Percentiles rank a stretch among this genome's conserved stretches.
phyloP scores from a whole-genome alignment of 2,888 invertebrate species.

The Tineola bisselliella region DNA sequence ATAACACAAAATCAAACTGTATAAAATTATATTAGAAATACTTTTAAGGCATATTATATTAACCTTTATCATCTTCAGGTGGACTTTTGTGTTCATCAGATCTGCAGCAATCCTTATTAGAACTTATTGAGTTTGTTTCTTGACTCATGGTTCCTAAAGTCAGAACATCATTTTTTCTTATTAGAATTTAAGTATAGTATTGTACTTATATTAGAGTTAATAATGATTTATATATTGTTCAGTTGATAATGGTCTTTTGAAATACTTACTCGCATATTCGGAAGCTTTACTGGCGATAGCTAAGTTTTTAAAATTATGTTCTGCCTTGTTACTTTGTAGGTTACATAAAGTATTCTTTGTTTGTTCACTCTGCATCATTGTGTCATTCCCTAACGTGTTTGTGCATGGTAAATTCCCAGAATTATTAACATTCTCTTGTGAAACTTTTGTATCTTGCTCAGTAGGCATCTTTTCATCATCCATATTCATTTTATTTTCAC shows the following conservation, averaged over 20 bases:
- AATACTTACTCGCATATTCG: slow-evolving; percentile 19
- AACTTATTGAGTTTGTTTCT: background rate
- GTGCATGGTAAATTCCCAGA: background rate
- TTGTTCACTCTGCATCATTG: background rate
- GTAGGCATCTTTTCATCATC: background rate
- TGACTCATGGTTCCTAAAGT: background rate
- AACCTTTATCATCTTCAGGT: too few species aligned
- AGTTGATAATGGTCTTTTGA: background rate
- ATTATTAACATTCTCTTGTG: background rate
- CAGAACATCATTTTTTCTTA: background rate
- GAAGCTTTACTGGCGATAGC: slow-evolving; percentile 30
- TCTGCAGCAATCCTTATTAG: too few species aligned
- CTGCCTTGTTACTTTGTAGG: slow-evolving; percentile 20
- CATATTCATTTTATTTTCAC: background rate
- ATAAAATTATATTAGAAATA: too few species aligned
- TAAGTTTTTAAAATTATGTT: slow-evolving; percentile 41
- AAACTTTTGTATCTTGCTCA: background rate
- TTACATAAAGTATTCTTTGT: background rate
- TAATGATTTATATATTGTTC: too few species aligned
- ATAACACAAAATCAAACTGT: too few species aligned
- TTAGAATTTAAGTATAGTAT: background rate
- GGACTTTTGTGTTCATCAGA: too few species aligned
- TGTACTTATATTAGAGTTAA: too few species aligned
- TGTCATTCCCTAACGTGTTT: background rate
- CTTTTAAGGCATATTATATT: too few species aligned